Evolutionary conservation across 2,113 vertebrate genomes (phyloP).

Genomic region (Onychostruthus taczanowskii): DNA sequence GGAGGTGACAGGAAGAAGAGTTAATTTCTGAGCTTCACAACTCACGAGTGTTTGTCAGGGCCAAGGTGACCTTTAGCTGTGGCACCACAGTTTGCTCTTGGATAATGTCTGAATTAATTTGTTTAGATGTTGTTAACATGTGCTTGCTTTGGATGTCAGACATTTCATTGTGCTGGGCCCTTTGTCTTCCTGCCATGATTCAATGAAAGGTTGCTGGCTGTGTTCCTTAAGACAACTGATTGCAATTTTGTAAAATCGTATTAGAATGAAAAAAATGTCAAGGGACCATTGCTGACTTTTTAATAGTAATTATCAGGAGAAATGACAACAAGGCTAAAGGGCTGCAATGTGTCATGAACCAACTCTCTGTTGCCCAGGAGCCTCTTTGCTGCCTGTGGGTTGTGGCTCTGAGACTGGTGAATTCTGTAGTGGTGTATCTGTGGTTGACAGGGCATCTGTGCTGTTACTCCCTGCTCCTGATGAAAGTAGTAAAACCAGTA

Average conservation of each 20-base stretch:
- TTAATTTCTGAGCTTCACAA: background rate
- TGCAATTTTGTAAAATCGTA: background rate
- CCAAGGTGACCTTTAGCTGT: background rate
- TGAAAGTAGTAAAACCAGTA: background rate
- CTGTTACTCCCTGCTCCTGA: background rate
- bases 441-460: background rate
- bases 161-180: background rate
- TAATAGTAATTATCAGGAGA: background rate
- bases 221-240: background rate
- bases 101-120: background rate
- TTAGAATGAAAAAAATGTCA: background rate
- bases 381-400: background rate
- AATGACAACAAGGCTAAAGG: background rate
- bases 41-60: background rate
- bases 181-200: background rate
- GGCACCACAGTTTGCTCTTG: background rate
- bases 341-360: rapidly evolving
- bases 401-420: background rate
- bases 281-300: background rate
- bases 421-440: background rate
- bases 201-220: background rate
- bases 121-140: background rate
- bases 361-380: background rate
- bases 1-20: background rate
- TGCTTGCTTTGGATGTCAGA: rapidly evolving